Base-by-base conservation (phyloP, 2,113 vertebrate genomes). In the Nasalis larvatus region DNA sequence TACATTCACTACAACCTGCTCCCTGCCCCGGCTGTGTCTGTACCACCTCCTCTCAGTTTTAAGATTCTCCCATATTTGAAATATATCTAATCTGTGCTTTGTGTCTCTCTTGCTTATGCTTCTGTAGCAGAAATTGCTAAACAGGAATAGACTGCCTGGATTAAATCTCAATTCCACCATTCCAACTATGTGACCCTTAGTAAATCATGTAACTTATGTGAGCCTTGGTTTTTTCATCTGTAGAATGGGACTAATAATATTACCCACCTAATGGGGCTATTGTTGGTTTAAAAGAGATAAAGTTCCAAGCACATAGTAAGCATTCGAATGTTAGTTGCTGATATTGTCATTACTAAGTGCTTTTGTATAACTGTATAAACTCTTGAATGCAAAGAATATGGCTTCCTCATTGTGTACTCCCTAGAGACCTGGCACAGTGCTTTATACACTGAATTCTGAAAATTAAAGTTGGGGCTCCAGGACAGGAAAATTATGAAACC, bases 261-360 rank as follows among this genome's bases (percentile, higher is more conserved):
- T 42, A 20, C 60, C 76, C 47, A 42, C 42, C 20, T 56, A 27
- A 11, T 37, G 35, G 25, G 20, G 20, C 74, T 91, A 32, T 47
- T 68, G 49, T 82, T 94, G n/a, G 32, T 63, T 87, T 85, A 83
- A 91, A 42, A 45, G 49, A 96, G n/a, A 21, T 69, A 78, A 94
- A 83, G 45, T 60, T 17, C 21, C 30, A 83, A 54, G n/a, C 37
- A 52, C 35, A 18, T 80, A 49, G 32, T 74, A 68, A 92, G 25
- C 74, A 17, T 91, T 82, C 58, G 86, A 14, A 76, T 56, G 42
- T n/a, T 83, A 69, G 54, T 82, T 73, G 40, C 73, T 89, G 69
- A 47, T 71, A 20, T 87, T 60, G 6, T 69, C 32, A 77, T 76
- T 90, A 69, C 30, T 86, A 80, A 90, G 81, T 32, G 63, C 27